phyloP scores from a whole-genome alignment of 2,888 invertebrate species.

The Nasonovia ribisnigri region DNA sequence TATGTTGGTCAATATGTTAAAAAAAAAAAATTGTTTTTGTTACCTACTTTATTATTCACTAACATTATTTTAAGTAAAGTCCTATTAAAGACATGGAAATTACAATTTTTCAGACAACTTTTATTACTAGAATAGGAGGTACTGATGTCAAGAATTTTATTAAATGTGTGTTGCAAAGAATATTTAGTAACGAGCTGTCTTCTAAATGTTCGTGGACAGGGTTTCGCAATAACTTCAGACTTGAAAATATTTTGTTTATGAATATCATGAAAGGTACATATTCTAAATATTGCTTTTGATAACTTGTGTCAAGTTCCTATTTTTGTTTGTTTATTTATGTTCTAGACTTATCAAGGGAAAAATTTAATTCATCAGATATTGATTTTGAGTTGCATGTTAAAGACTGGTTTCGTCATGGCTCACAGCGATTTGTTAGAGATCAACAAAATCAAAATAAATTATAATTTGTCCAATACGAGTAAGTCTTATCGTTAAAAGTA shows the following conservation, averaged over 20 bases:
- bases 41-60: neutral
- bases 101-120: neutral
- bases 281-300: neutral
- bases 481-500: no score
- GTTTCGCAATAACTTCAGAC: neutral
- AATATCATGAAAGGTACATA: neutral
- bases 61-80: neutral
- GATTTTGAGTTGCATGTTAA: neutral
- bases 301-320: no score
- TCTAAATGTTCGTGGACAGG: constrained; percentile 20
- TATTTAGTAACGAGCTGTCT: neutral
- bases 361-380: neutral
- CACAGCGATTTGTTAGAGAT: neutral
- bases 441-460: constrained; percentile 9
- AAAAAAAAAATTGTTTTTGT: neutral
- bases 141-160: constrained; percentile 12
- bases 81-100: neutral
- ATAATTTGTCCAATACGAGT: neutral
- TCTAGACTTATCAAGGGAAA: neutral
- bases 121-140: constrained; percentile 11
- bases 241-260: neutral
- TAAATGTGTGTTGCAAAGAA: neutral
- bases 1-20: neutral
- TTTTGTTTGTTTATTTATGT: neutral
- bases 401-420: constrained; percentile 19